Evolutionary conservation across 1,140 invertebrate genomes (phyloP).

Genomic region (Halyomorpha halys): DNA sequence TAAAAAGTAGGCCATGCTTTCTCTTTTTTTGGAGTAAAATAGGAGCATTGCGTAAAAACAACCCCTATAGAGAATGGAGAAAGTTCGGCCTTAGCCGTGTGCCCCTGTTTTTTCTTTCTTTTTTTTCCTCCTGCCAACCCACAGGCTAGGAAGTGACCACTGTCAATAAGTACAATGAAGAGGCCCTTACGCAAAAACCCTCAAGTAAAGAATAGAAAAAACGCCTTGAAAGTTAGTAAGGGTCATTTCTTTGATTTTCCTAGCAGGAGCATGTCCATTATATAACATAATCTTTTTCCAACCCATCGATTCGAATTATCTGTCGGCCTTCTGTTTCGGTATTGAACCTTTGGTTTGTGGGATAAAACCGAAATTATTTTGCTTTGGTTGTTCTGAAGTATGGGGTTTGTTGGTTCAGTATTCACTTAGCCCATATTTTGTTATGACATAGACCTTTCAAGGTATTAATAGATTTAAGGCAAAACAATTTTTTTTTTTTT

Average conservation of each 20-base stretch:
- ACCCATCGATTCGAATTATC: background rate
- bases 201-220: background rate
- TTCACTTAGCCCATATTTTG: no score
- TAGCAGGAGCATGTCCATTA: background rate
- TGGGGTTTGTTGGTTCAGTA: no score
- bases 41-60: background rate
- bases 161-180: background rate
- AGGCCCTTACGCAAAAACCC: slow-evolving; percentile 12
- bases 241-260: slow-evolving; percentile 7
- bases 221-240: background rate
- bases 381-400: no score
- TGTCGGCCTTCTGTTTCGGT: no score
- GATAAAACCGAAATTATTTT: no score
- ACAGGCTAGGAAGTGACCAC: slow-evolving; percentile 11
- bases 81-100: background rate
- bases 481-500: no score
- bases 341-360: no score
- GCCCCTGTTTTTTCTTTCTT: no score
- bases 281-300: background rate
- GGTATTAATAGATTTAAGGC: no score
- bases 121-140: no score
- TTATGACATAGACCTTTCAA: no score
- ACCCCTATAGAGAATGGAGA: background rate
- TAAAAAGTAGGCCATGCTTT: slow-evolving; percentile 3
- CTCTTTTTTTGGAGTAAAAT: background rate